A percentile compares a stretch with the other conserved stretches of the same genome.
These are phyloP conservation scores for Brotula barbata DNA, from an alignment of 2,797 vertebrate species.

Conservation along the genomic window DNA sequence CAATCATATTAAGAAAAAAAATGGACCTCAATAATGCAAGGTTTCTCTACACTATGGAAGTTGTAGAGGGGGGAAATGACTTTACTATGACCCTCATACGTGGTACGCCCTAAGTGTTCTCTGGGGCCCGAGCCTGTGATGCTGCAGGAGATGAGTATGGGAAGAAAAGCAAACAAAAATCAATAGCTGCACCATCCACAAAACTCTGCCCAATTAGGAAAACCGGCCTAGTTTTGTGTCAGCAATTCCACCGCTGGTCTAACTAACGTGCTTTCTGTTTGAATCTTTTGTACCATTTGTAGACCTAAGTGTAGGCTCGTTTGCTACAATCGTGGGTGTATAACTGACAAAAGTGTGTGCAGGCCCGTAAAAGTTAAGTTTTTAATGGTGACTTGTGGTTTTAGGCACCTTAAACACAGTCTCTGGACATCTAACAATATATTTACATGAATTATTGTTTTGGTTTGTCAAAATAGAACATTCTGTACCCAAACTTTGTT, in stretches of 20 bases:
- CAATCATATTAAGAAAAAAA: not conserved
- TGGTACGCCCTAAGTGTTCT: slow-evolving; percentile 30
- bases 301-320: not conserved
- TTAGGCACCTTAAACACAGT: too few relatives aligned
- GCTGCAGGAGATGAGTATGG: slow-evolving; percentile 20
- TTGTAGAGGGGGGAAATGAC: slow-evolving; percentile 22
- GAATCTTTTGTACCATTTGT: too few relatives aligned
- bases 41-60: slow-evolving; percentile 4
- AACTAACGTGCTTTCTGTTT: slow-evolving; percentile 38
- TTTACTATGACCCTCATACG: slow-evolving; percentile 36
- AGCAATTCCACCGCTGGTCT: slow-evolving; percentile 39
- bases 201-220: slow-evolving; percentile 56
- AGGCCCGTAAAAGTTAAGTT: too few relatives aligned
- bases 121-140: slow-evolving; percentile 21
- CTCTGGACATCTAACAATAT: too few relatives aligned
- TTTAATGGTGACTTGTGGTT: too few relatives aligned
- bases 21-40: not conserved
- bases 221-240: slow-evolving; percentile 39
- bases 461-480: too few relatives aligned
- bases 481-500: too few relatives aligned
- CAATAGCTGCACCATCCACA: slow-evolving; percentile 52
- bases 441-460: too few relatives aligned
- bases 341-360: slow-evolving; percentile 3
- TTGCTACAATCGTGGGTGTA: slow-evolving; percentile 5
- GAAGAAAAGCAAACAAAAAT: slow-evolving; percentile 60